These are phyloP conservation scores for Acronicta leporina DNA, from an alignment of 2,888 invertebrate species.

Conservation along the genomic window DNA sequence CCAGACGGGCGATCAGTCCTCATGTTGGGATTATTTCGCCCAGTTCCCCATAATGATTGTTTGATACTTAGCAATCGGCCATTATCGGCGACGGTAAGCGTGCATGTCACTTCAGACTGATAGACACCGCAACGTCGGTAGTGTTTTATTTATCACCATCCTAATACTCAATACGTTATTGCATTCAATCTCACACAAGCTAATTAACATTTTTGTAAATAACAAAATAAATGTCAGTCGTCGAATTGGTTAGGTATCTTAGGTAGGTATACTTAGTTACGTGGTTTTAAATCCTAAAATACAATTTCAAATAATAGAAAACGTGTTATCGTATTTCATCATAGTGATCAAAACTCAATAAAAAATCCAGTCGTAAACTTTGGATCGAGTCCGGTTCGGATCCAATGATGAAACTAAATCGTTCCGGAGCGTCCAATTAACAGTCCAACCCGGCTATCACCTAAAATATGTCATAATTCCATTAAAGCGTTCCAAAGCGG, in stretches of 20 bases:
- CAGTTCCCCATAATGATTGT: too few relatives aligned
- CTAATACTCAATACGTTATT: too few relatives aligned
- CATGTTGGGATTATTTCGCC: too few relatives aligned
- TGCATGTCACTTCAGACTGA: background rate
- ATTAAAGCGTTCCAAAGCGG: conserved; percentile 57
- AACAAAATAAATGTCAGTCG: too few relatives aligned
- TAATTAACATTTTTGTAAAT: too few relatives aligned
- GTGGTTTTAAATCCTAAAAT: too few relatives aligned
- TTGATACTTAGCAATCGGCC: too few relatives aligned
- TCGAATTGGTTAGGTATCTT: too few relatives aligned
- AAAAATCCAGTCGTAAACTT: conserved; percentile 50
- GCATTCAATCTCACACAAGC: background rate
- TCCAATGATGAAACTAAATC: conserved; percentile 27
- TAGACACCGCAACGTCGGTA: background rate
- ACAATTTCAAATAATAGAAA: conserved; percentile 10
- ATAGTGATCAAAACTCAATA: conserved; percentile 39
- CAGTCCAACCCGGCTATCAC: conserved; percentile 37
- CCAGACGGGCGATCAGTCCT: too few relatives aligned
- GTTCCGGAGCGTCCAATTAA: conserved; percentile 53
- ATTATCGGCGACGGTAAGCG: too few relatives aligned
- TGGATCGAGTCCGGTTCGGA: conserved; percentile 32
- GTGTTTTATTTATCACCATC: conserved; percentile 2
- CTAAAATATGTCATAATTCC: conserved; percentile 60
- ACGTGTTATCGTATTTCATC: conserved; percentile 32
- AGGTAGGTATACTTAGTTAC: too few relatives aligned